Percentiles rank a stretch among this genome's conserved stretches.
Conservation (phyloP, 2,888 invertebrate species). For the Phaedon cochleariae region DNA sequence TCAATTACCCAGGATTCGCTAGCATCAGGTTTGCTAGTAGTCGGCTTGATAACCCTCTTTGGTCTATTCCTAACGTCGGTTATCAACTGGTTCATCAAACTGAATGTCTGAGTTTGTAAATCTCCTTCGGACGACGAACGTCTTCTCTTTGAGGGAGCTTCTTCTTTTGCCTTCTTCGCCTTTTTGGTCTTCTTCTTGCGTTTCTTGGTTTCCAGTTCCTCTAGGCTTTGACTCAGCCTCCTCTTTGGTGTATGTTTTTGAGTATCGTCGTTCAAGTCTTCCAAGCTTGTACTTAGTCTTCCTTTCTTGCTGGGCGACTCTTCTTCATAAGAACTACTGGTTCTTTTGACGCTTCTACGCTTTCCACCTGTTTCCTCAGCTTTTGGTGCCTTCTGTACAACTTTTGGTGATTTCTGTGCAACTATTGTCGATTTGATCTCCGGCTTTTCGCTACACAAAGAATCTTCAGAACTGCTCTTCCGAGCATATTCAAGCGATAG, state of each 20-base stretch:
- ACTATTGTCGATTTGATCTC: no score
- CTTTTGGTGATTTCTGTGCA: no score
- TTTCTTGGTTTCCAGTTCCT: conserved; percentile 13
- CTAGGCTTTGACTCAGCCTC: conserved; percentile 9
- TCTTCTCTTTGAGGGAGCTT: neutral
- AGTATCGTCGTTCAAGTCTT: conserved; percentile 5
- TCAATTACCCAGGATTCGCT: conserved; percentile 35
- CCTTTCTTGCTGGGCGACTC: conserved; percentile 6
- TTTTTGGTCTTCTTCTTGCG: conserved; percentile 22
- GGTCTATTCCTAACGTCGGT: conserved; percentile 46
- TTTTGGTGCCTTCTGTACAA: neutral
- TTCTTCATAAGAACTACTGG: neutral
- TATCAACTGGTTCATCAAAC: conserved; percentile 41
- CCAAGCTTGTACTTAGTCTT: conserved; percentile 17
- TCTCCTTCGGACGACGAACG: conserved; percentile 10
- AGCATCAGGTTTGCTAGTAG: conserved; percentile 7
- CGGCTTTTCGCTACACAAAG: neutral
- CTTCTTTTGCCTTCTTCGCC: conserved; percentile 16
- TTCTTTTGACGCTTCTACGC: neutral
- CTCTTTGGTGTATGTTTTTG: neutral
- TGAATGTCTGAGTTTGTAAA: conserved; percentile 29
- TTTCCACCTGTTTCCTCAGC: neutral
- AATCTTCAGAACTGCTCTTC: conserved; percentile 1
- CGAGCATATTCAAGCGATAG: conserved; percentile 49
- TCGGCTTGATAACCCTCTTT: conserved; percentile 38